Evolutionary conservation across 1,140 invertebrate species (phyloP), one percentile per base, ranked within the genome.

Genomic region (Zaprionus tsacasi): DNA sequence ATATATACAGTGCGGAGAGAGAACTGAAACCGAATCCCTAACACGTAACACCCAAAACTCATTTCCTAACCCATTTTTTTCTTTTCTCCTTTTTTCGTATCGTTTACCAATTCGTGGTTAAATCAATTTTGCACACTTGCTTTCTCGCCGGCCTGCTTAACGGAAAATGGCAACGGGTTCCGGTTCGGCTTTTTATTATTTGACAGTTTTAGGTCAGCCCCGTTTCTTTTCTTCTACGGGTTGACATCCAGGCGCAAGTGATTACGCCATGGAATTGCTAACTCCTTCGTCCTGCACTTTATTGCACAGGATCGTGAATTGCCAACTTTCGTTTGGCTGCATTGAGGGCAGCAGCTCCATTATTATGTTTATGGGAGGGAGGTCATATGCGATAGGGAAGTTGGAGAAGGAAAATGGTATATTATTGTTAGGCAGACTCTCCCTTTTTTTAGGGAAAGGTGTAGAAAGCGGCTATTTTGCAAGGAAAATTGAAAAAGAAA

Each of bases 41-140:
- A 40, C 66, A 25, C 15, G 10, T 50, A 43, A 43, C 57, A n/a
- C 27, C 61, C 61, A 52, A 40, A 36, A 52, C 27, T 7, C 61
- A 78, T 71, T 76, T 78, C 72, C 76, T 65, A 63, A 61, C 60
- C 50, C 76, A 76, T 75, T 81, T 83, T 68, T 72, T 69, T 77
- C 55, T 43, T 6, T 50, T 25, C 17, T 1, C 21, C 2, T 68
- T 59, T 0, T 74, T 79, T 74, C 79, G 72, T 71, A 89, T 83
- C 83, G 85, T 83, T 88, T 89, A 88, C 81, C 78, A 74, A 74
- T 88, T 88, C 78, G 83, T 89, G 83, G 85, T 88, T 83, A 89
- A 88, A 88, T 88, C 83, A 88, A 89, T 89, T 88, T 88, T 55
- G 55, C 76, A 82, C 82, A 86, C 82, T 87, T 81, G 79, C n/a